Percentiles rank a stretch among this genome's conserved stretches.
phyloP scores from a whole-genome alignment of 2,797 vertebrate genomes.

The Micropoecilia bifurca region DNA sequence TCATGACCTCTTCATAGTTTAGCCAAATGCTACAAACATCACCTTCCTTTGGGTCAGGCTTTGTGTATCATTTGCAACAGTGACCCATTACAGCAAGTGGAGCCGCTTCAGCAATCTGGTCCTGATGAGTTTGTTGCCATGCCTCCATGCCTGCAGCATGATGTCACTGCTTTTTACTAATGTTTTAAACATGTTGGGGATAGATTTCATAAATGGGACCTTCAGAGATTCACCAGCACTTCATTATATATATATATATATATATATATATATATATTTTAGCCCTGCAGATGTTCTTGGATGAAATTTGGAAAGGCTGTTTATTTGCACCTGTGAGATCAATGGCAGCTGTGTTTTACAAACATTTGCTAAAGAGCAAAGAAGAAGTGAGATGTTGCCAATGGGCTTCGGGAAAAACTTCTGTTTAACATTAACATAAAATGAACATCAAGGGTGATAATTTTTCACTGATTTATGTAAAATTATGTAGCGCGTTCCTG shows the following conservation, averaged over 20 bases:
- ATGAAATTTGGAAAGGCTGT: slow-evolving; percentile 1
- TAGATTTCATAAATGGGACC: background rate
- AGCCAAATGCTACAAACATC: slow-evolving; percentile 12
- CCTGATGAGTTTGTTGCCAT: background rate
- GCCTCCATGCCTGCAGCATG: background rate
- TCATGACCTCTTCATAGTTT: slow-evolving; percentile 1
- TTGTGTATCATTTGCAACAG: slow-evolving; percentile 9
- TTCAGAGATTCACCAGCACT: background rate
- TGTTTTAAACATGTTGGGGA: background rate
- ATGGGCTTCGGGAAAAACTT: background rate
- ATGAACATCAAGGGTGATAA: background rate
- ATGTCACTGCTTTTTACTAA: background rate
- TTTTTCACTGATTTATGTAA: too few species aligned
- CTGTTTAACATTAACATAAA: background rate
- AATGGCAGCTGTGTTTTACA: background rate
- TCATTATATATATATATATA: background rate
- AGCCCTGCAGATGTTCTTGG: slow-evolving; percentile 29
- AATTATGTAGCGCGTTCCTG: background rate
- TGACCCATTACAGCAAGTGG: background rate
- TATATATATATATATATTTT: too few species aligned
- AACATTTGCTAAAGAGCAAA: background rate
- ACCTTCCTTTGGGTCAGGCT: slow-evolving; percentile 8
- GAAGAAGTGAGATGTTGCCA: background rate
- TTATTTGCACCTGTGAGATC: slow-evolving; percentile 5
- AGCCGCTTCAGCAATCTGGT: slow-evolving; percentile 12